A percentile compares a stretch with the other conserved stretches of the same genome.
These are phyloP conservation scores for Cheilosia grossa DNA, from an alignment of 2,888 invertebrate species.

Conservation along the genomic window DNA sequence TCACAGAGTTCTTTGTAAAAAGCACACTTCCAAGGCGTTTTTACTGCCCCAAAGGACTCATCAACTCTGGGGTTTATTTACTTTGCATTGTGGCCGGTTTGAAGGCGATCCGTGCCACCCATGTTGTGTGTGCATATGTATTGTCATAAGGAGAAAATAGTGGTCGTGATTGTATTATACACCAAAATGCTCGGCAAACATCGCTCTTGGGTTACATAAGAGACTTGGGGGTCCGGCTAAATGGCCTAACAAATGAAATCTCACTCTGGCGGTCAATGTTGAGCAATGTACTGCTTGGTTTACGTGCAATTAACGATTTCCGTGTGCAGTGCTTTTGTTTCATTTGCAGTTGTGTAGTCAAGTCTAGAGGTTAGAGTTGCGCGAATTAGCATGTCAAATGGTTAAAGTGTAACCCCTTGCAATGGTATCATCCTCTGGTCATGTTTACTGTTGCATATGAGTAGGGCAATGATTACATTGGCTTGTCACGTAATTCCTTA, in stretches of 20 bases:
- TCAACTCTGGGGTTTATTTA: conserved; percentile 48
- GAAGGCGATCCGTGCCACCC: conserved; percentile 8
- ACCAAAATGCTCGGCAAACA: conserved; percentile 11
- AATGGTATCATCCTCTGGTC: conserved; percentile 18
- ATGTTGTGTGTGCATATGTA: background rate
- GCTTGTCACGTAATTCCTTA: conserved; percentile 12
- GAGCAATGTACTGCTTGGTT: conserved; percentile 17
- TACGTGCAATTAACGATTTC: conserved; percentile 38
- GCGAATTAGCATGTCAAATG: conserved; percentile 27
- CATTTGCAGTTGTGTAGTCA: conserved; percentile 31
- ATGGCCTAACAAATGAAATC: background rate
- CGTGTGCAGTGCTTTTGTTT: conserved; percentile 7
- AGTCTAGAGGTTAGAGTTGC: conserved; percentile 25
- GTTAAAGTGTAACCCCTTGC: conserved; percentile 8
- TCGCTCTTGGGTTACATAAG: conserved; percentile 3
- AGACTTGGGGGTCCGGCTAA: background rate
- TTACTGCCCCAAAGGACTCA: conserved; percentile 28
- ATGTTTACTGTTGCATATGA: conserved; percentile 9
- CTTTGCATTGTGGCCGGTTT: background rate
- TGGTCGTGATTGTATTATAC: background rate
- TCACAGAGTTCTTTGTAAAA: conserved; percentile 40
- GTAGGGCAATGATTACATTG: conserved; percentile 3
- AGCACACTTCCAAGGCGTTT: background rate
- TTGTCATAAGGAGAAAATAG: background rate
- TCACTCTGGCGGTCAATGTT: conserved; percentile 16